Conservation (phyloP, 2,888 invertebrate species). For the Leptopilina myrica region DNA sequence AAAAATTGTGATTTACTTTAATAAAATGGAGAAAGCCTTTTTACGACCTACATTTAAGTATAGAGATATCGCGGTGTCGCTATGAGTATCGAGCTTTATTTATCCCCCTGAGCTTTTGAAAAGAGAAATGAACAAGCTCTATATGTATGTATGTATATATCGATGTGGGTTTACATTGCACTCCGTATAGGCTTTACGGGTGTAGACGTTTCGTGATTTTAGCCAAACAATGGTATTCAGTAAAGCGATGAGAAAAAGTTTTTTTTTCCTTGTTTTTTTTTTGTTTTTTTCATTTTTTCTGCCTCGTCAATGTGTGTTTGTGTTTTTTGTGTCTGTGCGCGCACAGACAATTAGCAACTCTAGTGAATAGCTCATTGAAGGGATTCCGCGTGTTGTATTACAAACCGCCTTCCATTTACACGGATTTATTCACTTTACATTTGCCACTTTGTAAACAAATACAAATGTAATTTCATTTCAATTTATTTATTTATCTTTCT, state of each 20-base stretch:
- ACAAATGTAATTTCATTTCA: too few relatives aligned
- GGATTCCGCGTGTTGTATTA: conserved; percentile 1
- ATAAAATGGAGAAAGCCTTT: conserved; percentile 2
- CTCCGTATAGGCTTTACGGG: conserved; percentile 23
- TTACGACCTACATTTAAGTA: conserved; percentile 11
- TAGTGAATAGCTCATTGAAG: conserved; percentile 9
- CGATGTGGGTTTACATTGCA: background rate
- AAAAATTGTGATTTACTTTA: background rate
- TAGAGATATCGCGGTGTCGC: background rate
- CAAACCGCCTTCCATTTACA: background rate
- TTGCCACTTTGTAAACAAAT: background rate
- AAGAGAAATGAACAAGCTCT: conserved; percentile 13
- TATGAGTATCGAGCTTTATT: conserved; percentile 19
- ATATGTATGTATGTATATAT: background rate
- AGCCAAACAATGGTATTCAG: conserved; percentile 11
- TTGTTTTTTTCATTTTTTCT: background rate
- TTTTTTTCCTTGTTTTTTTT: background rate
- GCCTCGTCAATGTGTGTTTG: too few relatives aligned
- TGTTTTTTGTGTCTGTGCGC: background rate
- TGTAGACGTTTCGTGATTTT: conserved; percentile 27
- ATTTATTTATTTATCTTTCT: background rate
- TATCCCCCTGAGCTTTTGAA: conserved; percentile 27
- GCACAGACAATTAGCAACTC: conserved; percentile 27
- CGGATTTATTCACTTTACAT: conserved; percentile 1
- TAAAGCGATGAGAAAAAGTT: conserved; percentile 8